Base-by-base conservation (phyloP, 1,140 invertebrate species). In the Delia radicum region DNA sequence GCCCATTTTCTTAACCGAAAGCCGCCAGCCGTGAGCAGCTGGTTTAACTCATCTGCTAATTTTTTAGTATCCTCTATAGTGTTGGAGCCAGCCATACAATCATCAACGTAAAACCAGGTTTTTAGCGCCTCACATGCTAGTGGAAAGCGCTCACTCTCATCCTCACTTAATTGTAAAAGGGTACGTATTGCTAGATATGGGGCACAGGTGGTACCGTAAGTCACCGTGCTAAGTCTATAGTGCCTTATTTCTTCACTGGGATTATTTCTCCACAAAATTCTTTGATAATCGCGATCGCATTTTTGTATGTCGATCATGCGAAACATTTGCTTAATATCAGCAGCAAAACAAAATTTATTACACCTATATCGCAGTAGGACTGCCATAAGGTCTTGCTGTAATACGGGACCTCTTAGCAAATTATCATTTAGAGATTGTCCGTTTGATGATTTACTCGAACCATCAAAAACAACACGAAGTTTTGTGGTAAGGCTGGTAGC, bases 361-460 rank as follows among this genome's bases (percentile, higher is more conserved):
- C 26, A 65, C 24, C 62, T 10, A 48, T 48, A 48, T 48, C 42
- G 5, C 12, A 79, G n/a, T 3, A 65, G 27, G 0, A 26, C 18
- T 6, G 10, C 24, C 3, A 24, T 4, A 6, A 62, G 26, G 21
- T 62, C 55, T 10, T 62, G 18, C 55, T 61, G 55, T 8, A 62
- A 62, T 24, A 24, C 21, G 21, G 73, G 73, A 31, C 73, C 73
- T n/a, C n/a, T 15, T 13, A 33, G 26, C 21, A 74, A 33, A 15
- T 21, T 79, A 29, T 86, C 80, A 76, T 87, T 87, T 24, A 85
- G 63, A 21, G 79, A 80, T 8, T 80, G 29, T 62, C 77, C 77
- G 10, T 24, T 78, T 15, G 73, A 42, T n/a, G 75, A 76, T 74
- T 77, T 78, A 15, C 69, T 62, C 5, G 79, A 78, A 2, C 78